A percentile compares a stretch with the other conserved stretches of the same genome.
These are phyloP conservation scores for Nycticebus coucang DNA, from an alignment of 2,113 vertebrate species.

Conservation along the genomic window DNA sequence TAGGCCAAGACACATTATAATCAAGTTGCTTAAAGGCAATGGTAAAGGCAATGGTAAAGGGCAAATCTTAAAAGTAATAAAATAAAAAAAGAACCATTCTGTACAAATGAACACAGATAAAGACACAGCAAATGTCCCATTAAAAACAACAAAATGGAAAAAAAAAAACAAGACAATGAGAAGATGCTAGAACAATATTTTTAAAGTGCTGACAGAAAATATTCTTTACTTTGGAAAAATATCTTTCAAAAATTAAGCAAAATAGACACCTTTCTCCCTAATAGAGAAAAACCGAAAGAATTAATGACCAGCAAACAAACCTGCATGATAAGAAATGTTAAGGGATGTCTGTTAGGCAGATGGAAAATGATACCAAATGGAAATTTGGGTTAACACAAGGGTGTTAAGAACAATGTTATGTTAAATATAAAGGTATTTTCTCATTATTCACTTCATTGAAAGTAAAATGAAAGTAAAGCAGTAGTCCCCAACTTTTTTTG, in stretches of 20 bases:
- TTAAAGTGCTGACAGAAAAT: not conserved
- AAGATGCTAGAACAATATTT: not conserved
- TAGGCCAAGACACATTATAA: not conserved
- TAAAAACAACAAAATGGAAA: not conserved
- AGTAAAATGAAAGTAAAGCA: not conserved
- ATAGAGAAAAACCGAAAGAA: not conserved
- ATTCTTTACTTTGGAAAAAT: not conserved
- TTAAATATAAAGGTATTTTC: not conserved
- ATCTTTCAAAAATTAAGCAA: not conserved
- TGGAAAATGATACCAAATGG: not conserved
- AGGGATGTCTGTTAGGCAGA: not conserved
- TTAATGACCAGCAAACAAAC: not conserved
- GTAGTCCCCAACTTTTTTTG: too few species aligned
- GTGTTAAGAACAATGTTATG: not conserved
- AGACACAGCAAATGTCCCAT: not conserved
- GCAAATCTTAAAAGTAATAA: not conserved
- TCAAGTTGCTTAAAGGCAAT: not conserved
- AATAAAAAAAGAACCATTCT: not conserved
- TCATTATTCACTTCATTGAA: not conserved
- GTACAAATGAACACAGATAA: not conserved
- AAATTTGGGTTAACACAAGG: not conserved
- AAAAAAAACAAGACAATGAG: not conserved
- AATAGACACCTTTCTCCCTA: not conserved
- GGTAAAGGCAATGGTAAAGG: not conserved
- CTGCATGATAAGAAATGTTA: not conserved